Evolutionary conservation across 64 coral and sea anemone species (phyloP).

Genomic region (Cladopsammia gracilis): DNA sequence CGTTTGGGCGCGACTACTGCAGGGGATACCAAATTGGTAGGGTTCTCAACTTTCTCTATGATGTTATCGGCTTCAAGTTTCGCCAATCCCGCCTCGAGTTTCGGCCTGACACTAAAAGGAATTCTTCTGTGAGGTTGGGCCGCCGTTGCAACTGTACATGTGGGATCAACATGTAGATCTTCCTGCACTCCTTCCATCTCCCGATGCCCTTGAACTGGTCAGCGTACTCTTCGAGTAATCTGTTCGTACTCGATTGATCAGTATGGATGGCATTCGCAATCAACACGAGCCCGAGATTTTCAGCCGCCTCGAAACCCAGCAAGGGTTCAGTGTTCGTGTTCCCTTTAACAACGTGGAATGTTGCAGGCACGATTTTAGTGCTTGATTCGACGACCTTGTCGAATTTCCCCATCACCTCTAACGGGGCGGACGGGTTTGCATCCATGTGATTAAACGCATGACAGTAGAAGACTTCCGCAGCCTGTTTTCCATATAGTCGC

Average conservation of each 20-base stretch:
- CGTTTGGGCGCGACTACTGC: background rate
- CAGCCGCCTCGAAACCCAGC: background rate
- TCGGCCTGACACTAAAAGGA: background rate
- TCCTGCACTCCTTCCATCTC: constrained; percentile 4
- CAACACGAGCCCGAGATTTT: too few relatives aligned
- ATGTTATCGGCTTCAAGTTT: background rate
- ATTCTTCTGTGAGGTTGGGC: constrained; percentile 14
- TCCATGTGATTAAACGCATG: too few relatives aligned
- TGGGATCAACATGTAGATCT: background rate
- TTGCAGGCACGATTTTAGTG: background rate
- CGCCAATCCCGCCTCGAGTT: background rate
- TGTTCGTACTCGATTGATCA: background rate
- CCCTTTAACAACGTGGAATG: background rate
- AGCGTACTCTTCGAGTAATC: background rate
- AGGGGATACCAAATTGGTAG: constrained; percentile 1
- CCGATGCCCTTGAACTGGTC: constrained; percentile 7
- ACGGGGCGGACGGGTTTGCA: too few relatives aligned
- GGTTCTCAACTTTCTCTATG: background rate
- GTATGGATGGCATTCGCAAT: background rate
- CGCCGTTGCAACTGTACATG: background rate
- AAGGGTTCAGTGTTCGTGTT: background rate
- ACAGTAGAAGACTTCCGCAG: too few relatives aligned
- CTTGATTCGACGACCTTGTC: background rate
- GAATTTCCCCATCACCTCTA: too few relatives aligned
- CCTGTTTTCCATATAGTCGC: too few relatives aligned